Evolutionary conservation across 2,113 vertebrate genomes (phyloP).

Genomic region (Dasyurus viverrinus): DNA sequence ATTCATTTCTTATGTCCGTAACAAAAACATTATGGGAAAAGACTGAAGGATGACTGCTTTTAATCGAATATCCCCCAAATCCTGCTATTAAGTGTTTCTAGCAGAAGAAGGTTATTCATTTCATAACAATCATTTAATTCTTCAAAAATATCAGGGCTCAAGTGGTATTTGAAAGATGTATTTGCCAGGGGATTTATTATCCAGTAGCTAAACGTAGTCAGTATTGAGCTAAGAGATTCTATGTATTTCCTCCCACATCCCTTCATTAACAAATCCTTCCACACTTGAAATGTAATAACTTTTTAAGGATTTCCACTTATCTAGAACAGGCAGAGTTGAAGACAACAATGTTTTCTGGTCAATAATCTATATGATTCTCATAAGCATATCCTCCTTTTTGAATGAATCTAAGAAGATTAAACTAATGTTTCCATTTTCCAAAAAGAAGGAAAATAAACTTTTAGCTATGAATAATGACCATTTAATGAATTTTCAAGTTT

Average conservation of each 20-base stretch:
- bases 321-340: slow-evolving; percentile 47
- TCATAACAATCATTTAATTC: slow-evolving; percentile 68
- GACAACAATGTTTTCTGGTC: slow-evolving; percentile 49
- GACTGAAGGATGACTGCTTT: slow-evolving; percentile 60
- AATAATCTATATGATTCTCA: neutral
- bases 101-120: slow-evolving; percentile 75
- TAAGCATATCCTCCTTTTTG: slow-evolving; percentile 28
- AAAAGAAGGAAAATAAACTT: slow-evolving; percentile 24
- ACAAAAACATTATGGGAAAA: slow-evolving; percentile 61
- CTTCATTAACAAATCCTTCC: slow-evolving; percentile 52
- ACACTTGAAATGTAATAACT: slow-evolving; percentile 69
- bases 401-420: slow-evolving; percentile 35
- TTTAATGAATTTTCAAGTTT: neutral
- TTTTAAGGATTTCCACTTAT: slow-evolving; percentile 71
- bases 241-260: slow-evolving; percentile 48
- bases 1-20: slow-evolving; percentile 55
- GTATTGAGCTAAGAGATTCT: slow-evolving; percentile 52
- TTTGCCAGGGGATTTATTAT: slow-evolving; percentile 61
- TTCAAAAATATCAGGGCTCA: slow-evolving; percentile 66
- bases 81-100: slow-evolving; percentile 66
- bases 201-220: slow-evolving; percentile 48
- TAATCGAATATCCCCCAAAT: slow-evolving; percentile 55
- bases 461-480: slow-evolving; percentile 43
- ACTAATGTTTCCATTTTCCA: neutral
- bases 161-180: slow-evolving; percentile 63